Base-by-base conservation (phyloP, 35 echinoderm and acorn worm species). In the Apostichopus californicus region DNA sequence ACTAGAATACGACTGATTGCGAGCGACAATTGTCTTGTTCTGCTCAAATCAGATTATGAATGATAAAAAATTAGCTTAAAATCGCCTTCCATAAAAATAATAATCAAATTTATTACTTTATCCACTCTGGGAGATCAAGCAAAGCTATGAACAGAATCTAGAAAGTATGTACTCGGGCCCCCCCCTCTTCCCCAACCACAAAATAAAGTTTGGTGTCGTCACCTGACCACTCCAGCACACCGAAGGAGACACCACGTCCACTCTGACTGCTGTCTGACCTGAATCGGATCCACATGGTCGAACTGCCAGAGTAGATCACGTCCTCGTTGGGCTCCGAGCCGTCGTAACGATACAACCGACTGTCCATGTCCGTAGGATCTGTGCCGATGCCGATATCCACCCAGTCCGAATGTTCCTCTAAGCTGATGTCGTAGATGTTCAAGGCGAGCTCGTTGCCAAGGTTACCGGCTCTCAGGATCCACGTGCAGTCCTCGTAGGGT, bases 401-500 rank as follows among this genome's bases (percentile, higher is more conserved):
- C 57, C 57, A 92, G 80, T 98, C 97, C 15, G 92, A 96, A 46
- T 77, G 56, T 13, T 79, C 77, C 77, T 98, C 97, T 4, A 95
- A 71, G 17, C 73, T 83, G 54, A 96, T 88, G 78, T 94, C 86
- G 24, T 55, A 77, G 75, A 98, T 91, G 53, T 91, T 57, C 23
- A 95, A 15, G 13, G 77, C 80, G 55, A 98, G 46, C 14, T 86
- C 55, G 18, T 91, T 92, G 26, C 54, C 68, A 5, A 14, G 26
- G 26, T 28, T 28, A 28, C 26, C 26, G 14, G 72, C 53, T 22
- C 21, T 61, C 23, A 98, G 55, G 59, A 91, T 54, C 93, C 93
- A 98, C 20, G 65, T 91, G 77, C 97, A 98, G 79, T 92, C 73
- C 57, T 90, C 78, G 75, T 98, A 90, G 60, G 92, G 86, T 24